A percentile compares a stretch with the other conserved stretches of the same genome.
Evolutionary conservation across 2,113 vertebrate species (phyloP).

Genomic region (Mus spicilegus): DNA sequence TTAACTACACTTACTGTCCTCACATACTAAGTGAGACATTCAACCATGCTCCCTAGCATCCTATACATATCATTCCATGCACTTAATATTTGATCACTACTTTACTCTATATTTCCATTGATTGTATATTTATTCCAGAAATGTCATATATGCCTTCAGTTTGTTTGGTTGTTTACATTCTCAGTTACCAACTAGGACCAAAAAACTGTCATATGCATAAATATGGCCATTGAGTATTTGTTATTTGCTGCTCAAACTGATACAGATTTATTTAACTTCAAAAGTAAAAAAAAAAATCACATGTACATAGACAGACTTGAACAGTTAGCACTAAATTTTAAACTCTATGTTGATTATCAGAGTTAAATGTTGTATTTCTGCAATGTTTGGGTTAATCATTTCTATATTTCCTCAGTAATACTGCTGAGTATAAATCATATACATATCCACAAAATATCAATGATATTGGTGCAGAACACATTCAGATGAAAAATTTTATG

Average conservation of each 20-base stretch:
- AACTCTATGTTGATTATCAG: neutral
- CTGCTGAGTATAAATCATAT: neutral
- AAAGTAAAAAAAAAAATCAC: neutral
- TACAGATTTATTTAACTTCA: neutral
- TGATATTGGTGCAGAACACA: neutral
- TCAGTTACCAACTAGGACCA: neutral
- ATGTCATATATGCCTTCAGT: neutral
- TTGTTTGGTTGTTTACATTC: neutral
- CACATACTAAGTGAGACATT: neutral
- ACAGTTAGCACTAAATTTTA: neutral
- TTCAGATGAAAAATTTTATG: neutral
- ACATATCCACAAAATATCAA: neutral
- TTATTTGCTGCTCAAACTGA: neutral
- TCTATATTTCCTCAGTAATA: neutral
- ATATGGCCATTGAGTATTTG: neutral
- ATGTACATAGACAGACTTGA: neutral
- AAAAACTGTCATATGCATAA: neutral
- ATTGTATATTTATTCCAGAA: fast-evolving
- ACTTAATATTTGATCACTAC: neutral
- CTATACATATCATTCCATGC: neutral
- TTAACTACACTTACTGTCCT: neutral
- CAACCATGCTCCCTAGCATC: neutral
- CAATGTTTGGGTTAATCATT: neutral
- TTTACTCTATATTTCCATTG: neutral
- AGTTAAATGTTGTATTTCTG: neutral